A percentile compares a stretch with the other conserved stretches of the same genome.
These are phyloP conservation scores for Trilocha varians DNA, from an alignment of 2,888 invertebrate genomes.

Conservation along the genomic window DNA sequence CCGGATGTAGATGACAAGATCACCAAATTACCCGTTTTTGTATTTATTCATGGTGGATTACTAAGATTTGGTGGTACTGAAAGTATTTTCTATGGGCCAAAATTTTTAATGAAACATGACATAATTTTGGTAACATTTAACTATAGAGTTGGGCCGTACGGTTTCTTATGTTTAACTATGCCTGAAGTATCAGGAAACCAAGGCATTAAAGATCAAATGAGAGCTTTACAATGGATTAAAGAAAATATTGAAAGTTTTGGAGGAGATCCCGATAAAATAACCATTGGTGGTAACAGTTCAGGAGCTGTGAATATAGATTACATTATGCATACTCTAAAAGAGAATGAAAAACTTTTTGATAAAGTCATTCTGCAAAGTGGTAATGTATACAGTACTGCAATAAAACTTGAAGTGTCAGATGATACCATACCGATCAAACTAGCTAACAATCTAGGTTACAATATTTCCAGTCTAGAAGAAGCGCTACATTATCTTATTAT, in stretches of 20 bases:
- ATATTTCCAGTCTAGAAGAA: background rate
- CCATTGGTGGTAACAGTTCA: slow-evolving; percentile 25
- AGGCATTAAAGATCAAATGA: slow-evolving; percentile 26
- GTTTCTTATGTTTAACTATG: slow-evolving; percentile 18
- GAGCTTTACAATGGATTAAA: slow-evolving; percentile 26
- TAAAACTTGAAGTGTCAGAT: background rate
- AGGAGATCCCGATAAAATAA: slow-evolving; percentile 24
- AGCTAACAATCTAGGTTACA: slow-evolving; percentile 1
- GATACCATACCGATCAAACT: background rate
- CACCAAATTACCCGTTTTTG: slow-evolving; percentile 3
- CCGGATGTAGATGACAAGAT: slow-evolving; percentile 2
- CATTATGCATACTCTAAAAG: slow-evolving; percentile 10
- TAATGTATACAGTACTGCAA: background rate
- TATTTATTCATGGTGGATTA: slow-evolving; percentile 4
- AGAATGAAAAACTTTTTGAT: slow-evolving; percentile 15
- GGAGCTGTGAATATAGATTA: slow-evolving; percentile 19
- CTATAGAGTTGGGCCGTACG: slow-evolving; percentile 19
- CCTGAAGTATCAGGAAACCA: slow-evolving; percentile 22
- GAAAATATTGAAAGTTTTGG: slow-evolving; percentile 27
- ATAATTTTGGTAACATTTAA: slow-evolving; percentile 23
- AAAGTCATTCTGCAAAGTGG: slow-evolving; percentile 18
- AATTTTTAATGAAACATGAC: slow-evolving; percentile 18
- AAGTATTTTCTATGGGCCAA: slow-evolving; percentile 19
- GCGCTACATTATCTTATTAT: slow-evolving; percentile 1
- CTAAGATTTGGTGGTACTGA: slow-evolving; percentile 16